Percentiles rank a stretch among this genome's conserved stretches.
Evolutionary conservation across 2,888 invertebrate species (phyloP).

Genomic region (Caenorhabditis imperialis): DNA sequence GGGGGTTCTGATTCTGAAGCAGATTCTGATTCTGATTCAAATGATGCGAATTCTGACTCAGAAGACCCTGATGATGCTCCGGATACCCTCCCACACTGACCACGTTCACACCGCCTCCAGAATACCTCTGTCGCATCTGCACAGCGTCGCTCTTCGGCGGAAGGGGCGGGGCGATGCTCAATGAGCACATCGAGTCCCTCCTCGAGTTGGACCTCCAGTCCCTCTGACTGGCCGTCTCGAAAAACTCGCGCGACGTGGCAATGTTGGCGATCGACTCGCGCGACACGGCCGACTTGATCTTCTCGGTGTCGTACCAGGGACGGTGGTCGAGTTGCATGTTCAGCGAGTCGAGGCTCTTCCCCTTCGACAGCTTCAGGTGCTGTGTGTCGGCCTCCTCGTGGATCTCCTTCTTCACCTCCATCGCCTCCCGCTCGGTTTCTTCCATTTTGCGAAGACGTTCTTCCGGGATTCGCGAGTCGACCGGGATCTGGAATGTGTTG

Average conservation of each 20-base stretch:
- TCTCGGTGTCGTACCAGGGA: constrained; percentile 57
- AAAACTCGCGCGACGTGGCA: constrained; percentile 52
- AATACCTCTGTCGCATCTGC: constrained; percentile 42
- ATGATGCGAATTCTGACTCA: no score
- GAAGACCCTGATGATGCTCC: no score
- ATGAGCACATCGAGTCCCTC: constrained; percentile 42
- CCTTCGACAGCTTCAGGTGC: constrained; percentile 53
- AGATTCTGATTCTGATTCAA: constrained; percentile 25
- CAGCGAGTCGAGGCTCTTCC: constrained; percentile 62
- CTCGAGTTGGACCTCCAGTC: constrained; percentile 50
- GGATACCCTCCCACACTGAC: no score
- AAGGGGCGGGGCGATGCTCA: constrained; percentile 50
- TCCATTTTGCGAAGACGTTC: constrained; percentile 65
- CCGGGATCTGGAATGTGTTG: constrained; percentile 65
- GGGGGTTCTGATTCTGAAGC: constrained; percentile 20
- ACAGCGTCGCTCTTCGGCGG: constrained; percentile 61
- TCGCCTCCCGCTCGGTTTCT: constrained; percentile 68
- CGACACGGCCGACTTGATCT: constrained; percentile 52
- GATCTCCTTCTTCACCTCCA: constrained; percentile 54
- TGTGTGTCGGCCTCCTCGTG: constrained; percentile 43
- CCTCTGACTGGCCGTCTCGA: constrained; percentile 38
- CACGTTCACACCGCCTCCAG: no score
- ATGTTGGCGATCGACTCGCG: constrained; percentile 61
- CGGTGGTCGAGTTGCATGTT: constrained; percentile 56
- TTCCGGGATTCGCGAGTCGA: constrained; percentile 67